phyloP scores from a whole-genome alignment of 2,797 vertebrate species.

The Aphelocoma californica region DNA sequence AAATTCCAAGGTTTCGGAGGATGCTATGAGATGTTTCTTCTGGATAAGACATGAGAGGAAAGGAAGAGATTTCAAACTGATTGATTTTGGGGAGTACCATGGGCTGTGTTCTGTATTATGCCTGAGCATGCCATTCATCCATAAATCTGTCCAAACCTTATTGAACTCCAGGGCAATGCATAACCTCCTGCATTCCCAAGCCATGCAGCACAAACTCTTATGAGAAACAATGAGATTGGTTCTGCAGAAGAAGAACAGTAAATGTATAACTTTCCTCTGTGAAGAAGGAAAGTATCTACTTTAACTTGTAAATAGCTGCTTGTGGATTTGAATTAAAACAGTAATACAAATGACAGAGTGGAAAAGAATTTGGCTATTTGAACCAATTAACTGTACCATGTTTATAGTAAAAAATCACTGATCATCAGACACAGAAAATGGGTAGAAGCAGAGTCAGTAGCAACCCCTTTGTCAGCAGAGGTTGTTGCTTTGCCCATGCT shows the following conservation, averaged over 20 bases:
- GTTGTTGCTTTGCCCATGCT: not conserved
- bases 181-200: slow-evolving; percentile 42
- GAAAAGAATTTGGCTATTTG: not conserved
- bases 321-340: not conserved
- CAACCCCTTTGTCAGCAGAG: not conserved
- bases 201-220: not conserved
- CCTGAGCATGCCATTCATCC: slow-evolving; percentile 36
- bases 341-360: not conserved
- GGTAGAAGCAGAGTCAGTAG: not conserved
- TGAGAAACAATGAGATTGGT: not conserved
- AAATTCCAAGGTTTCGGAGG: slow-evolving; percentile 48
- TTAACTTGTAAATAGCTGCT: not conserved
- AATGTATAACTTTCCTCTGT: not conserved
- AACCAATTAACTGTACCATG: not conserved
- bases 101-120: slow-evolving; percentile 48
- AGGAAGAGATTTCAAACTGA: slow-evolving; percentile 55
- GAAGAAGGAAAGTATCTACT: not conserved
- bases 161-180: slow-evolving; percentile 47
- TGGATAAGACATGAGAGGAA: slow-evolving; percentile 51
- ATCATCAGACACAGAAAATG: not conserved
- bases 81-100: slow-evolving; percentile 28
- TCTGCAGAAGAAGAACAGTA: not conserved
- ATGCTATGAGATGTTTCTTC: slow-evolving; percentile 36
- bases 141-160: slow-evolving; percentile 59
- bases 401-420: not conserved